Evolutionary conservation across 2,113 vertebrate genomes (phyloP).

Genomic region (Neofelis nebulosa): DNA sequence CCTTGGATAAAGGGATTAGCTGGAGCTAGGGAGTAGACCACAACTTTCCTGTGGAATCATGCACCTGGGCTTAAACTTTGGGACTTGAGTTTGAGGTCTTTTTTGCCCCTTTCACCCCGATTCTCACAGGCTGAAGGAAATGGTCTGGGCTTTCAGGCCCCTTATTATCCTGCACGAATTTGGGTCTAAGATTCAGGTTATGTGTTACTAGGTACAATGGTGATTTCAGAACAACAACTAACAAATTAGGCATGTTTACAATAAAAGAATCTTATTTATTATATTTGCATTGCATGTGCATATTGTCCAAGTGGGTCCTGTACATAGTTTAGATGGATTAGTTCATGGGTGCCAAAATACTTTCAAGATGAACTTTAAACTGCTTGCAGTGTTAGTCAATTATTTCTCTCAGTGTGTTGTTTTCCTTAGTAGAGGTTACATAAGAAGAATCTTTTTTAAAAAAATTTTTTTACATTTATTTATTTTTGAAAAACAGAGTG

Average conservation of each 20-base stretch:
- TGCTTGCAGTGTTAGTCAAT: neutral
- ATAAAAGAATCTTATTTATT: neutral
- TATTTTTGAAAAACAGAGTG: too few relatives aligned
- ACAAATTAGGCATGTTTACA: neutral
- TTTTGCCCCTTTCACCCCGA: neutral
- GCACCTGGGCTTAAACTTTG: conserved; percentile 33
- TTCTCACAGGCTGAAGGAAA: neutral
- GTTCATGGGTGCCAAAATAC: neutral
- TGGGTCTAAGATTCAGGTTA: neutral
- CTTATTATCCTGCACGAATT: neutral
- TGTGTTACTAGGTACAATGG: neutral
- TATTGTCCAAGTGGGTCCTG: neutral
- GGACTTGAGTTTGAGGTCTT: neutral
- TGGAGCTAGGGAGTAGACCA: neutral
- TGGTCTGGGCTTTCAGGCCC: neutral
- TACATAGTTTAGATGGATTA: neutral
- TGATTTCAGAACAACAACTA: neutral
- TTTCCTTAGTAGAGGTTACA: neutral
- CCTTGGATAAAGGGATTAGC: conserved; percentile 23
- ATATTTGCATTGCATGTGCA: neutral
- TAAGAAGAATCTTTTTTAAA: neutral
- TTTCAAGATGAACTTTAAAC: neutral
- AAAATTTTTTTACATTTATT: too few relatives aligned
- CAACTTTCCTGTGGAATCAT: neutral
- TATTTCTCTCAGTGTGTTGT: neutral